Evolutionary conservation across 1,140 invertebrate genomes (phyloP), one percentile per base, ranked within the genome.

Genomic region (Cardiocondyla obscurior): DNA sequence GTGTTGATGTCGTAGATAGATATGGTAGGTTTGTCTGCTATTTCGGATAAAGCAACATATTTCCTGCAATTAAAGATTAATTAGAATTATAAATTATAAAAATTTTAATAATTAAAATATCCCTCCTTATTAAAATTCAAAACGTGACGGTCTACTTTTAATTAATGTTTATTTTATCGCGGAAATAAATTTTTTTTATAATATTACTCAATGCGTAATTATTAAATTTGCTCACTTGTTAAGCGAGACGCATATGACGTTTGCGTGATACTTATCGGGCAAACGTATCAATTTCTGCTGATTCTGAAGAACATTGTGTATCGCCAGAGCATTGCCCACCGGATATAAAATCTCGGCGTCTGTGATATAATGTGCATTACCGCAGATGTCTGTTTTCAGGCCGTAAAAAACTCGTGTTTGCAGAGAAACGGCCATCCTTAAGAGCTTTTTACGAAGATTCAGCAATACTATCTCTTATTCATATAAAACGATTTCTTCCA

Each of bases 271-370:
- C 44, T 95, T 95, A 90, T 95, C 92, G 89, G 94, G 72, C 83
- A 95, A 86, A 58, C 90, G 85, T 74, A 94, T 91, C 16, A 94
- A 89, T 67, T 85, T 91, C 77, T 95, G 94, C 12, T 88, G 85
- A 81, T 87, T 83, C 74, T 95, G 93, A 8, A 87, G 83, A 79
- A 95, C 94, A 90, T 97, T 96, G 81, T 97, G 96, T 58, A 96
- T 89, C 2, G 95, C 94, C 33, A 97, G 92, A 6, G 96, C 95
- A 72, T 95, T 95, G 12, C 96, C 96, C 30, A 95, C 96, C 0
- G 96, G 95, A 90, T 96, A 97, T 16, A 97, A 91, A 42, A 97
- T 93, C 84, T 97, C 96, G 2, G 95, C 94, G 88, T 97, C 96
- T 7, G 94, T 95, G 46, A 96, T 88, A 84, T 95, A 97, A 89